These are phyloP conservation scores for Trichonephila inaurata DNA, from an alignment of 1,140 invertebrate genomes.

Conservation along the genomic window DNA sequence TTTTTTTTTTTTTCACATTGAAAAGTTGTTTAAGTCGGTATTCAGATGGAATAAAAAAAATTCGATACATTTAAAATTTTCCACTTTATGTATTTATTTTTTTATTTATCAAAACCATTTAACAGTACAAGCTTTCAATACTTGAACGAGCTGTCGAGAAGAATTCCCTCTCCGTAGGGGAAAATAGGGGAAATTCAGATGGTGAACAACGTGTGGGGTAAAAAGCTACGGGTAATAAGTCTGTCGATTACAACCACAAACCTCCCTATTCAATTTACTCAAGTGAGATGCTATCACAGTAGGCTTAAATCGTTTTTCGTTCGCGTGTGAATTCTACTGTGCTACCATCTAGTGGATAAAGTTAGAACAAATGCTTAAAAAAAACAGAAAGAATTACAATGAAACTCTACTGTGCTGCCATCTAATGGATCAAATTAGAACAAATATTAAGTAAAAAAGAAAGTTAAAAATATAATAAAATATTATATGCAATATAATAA, in stretches of 20 bases:
- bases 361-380: background rate
- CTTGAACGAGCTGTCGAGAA: background rate
- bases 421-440: background rate
- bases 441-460: background rate
- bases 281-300: constrained; percentile 36
- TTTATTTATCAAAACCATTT: too few relatives aligned
- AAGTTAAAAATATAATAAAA: too few relatives aligned
- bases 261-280: background rate
- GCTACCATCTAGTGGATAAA: background rate
- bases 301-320: background rate
- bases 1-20: too few relatives aligned
- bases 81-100: too few relatives aligned
- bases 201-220: constrained; percentile 48
- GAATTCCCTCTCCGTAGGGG: background rate
- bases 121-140: background rate
- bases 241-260: constrained; percentile 3
- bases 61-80: too few relatives aligned
- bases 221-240: constrained; percentile 18
- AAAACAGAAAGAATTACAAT: too few relatives aligned
- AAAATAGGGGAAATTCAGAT: background rate
- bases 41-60: too few relatives aligned
- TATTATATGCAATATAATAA: too few relatives aligned
- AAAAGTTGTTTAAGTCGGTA: too few relatives aligned
- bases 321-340: too few relatives aligned
- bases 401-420: background rate